These are phyloP conservation scores for Elysia crispata DNA, from an alignment of 2,888 invertebrate species.

Conservation along the genomic window DNA sequence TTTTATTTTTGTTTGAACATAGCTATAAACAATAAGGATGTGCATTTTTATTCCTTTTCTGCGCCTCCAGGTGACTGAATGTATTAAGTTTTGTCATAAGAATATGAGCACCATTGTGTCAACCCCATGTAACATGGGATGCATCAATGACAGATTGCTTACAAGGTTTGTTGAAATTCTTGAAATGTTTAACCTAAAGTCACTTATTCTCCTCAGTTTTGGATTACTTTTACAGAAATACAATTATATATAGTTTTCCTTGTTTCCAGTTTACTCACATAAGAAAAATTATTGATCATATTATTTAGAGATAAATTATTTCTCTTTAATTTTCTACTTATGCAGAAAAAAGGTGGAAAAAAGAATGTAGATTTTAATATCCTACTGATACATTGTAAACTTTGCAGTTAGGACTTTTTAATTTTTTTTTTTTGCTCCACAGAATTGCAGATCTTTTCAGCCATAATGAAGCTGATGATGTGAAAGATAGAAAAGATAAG, in stretches of 20 bases:
- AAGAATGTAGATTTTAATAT: neutral
- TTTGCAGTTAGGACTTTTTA: neutral
- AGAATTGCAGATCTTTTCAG: conserved; percentile 92
- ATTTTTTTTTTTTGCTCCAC: conserved; percentile 54
- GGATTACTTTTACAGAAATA: too few relatives aligned
- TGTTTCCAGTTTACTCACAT: too few relatives aligned
- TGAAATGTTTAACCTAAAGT: neutral
- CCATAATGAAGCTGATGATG: conserved; percentile 89
- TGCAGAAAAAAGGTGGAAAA: too few relatives aligned
- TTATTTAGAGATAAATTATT: too few relatives aligned
- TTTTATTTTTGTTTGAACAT: too few relatives aligned
- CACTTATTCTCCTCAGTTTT: neutral
- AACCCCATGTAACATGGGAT: conserved; percentile 90
- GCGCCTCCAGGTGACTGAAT: conserved; percentile 85
- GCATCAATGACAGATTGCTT: conserved; percentile 85
- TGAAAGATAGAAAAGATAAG: conserved; percentile 92
- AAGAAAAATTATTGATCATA: too few relatives aligned
- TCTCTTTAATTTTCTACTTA: too few relatives aligned
- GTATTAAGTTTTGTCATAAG: conserved; percentile 89
- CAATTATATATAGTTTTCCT: too few relatives aligned
- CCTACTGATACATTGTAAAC: neutral
- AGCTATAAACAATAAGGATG: too few relatives aligned
- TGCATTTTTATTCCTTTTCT: too few relatives aligned
- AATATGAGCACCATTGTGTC: conserved; percentile 92
- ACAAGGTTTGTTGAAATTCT: conserved; percentile 70